phyloP scores from a whole-genome alignment of 2,888 invertebrate species.

The Stenolophus ochropezus region DNA sequence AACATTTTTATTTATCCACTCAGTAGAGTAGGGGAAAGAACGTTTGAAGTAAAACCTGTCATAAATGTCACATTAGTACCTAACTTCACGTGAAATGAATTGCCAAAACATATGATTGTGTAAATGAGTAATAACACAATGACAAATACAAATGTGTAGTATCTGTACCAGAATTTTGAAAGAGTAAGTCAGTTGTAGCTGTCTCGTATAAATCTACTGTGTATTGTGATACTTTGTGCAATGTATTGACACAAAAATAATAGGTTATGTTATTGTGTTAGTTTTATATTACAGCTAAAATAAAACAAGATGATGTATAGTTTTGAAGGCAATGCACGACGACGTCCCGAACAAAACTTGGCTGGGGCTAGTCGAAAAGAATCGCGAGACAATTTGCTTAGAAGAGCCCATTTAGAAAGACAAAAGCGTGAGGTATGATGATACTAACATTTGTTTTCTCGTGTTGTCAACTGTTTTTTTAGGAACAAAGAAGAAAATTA shows the following conservation, averaged over 20 bases:
- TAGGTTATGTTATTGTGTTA: conserved; percentile 57
- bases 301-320: conserved; percentile 75
- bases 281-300: conserved; percentile 31
- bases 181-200: not conserved
- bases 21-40: conserved; percentile 14
- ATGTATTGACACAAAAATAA: not conserved
- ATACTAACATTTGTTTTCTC: conserved; percentile 36
- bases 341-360: conserved; percentile 91
- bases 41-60: not conserved
- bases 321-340: conserved; percentile 93
- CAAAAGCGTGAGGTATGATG: conserved; percentile 86
- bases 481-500: conserved; percentile 83
- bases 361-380: conserved; percentile 88
- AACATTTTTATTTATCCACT: not conserved
- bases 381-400: conserved; percentile 82
- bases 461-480: conserved; percentile 61
- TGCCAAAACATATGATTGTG: conserved; percentile 58
- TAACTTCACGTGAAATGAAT: conserved; percentile 49
- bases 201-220: not conserved
- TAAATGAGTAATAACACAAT: conserved; percentile 47
- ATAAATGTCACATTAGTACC: conserved; percentile 25
- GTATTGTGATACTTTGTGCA: not conserved
- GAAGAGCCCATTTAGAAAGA: conserved; percentile 89
- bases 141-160: conserved; percentile 54
- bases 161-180: not conserved